Percentiles rank a stretch among this genome's conserved stretches.
Conservation (phyloP, 2,113 vertebrate species). For the Halcyon malimbica region DNA sequence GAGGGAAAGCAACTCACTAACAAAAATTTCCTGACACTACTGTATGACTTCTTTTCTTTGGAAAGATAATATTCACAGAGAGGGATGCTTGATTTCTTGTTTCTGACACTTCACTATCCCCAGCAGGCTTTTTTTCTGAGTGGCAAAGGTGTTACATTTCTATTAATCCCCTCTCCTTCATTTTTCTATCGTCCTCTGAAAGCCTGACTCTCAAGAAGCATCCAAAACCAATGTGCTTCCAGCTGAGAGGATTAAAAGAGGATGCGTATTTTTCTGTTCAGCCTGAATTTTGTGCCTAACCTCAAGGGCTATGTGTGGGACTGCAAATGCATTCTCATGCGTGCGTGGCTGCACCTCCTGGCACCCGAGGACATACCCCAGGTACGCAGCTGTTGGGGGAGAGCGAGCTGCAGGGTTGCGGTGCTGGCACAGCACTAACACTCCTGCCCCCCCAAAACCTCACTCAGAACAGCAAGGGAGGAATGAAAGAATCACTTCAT, state of each 20-base stretch:
- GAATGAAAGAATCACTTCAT: too few species aligned
- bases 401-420: background rate
- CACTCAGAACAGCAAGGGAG: accelerated
- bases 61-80: background rate
- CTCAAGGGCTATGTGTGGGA: background rate
- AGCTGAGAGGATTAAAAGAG: background rate
- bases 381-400: accelerated
- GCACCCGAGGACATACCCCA: accelerated
- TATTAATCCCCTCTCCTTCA: background rate
- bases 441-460: background rate
- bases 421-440: background rate
- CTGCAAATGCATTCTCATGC: background rate
- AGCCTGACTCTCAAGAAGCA: background rate
- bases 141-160: background rate
- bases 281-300: background rate
- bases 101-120: background rate
- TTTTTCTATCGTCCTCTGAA: background rate
- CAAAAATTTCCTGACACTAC: background rate
- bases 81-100: background rate
- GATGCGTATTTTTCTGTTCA: background rate
- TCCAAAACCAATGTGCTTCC: background rate
- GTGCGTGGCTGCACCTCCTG: background rate
- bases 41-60: background rate
- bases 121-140: background rate
- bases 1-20: background rate